phyloP scores from a whole-genome alignment of 2,113 vertebrate genomes.

The Zosterops borbonicus region DNA sequence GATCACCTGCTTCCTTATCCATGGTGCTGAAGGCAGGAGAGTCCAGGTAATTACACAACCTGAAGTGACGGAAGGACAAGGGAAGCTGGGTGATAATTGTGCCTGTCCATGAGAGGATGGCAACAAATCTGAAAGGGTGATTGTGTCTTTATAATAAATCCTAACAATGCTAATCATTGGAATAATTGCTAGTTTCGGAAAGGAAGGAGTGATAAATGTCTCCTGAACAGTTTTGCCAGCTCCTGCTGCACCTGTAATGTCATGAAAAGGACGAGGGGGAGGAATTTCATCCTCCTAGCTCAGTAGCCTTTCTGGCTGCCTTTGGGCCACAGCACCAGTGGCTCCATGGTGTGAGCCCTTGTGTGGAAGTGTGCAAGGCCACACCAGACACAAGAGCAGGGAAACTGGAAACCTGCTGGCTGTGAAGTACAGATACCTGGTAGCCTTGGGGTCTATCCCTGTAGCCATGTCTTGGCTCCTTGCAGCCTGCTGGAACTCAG shows the following conservation, averaged over 20 bases:
- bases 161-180: neutral
- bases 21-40: neutral
- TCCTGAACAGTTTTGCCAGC: neutral
- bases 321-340: neutral
- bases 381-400: accelerated
- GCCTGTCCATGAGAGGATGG: neutral
- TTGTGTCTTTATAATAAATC: neutral
- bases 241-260: conserved; percentile 4
- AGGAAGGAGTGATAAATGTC: conserved; percentile 6
- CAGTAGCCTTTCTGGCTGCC: neutral
- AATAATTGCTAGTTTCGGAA: conserved; percentile 39
- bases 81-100: neutral
- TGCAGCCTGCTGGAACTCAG: neutral
- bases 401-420: neutral
- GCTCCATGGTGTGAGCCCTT: neutral
- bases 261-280: neutral
- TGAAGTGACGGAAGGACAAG: neutral
- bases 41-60: neutral
- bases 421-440: neutral
- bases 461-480: neutral
- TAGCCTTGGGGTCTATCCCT: neutral
- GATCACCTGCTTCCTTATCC: neutral
- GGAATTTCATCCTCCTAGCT: neutral
- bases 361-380: neutral
- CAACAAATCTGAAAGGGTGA: neutral